Percentiles rank a stretch among this genome's conserved stretches.
Conservation (phyloP, 2,113 vertebrate genomes). For the Burhinus bistriatus region DNA sequence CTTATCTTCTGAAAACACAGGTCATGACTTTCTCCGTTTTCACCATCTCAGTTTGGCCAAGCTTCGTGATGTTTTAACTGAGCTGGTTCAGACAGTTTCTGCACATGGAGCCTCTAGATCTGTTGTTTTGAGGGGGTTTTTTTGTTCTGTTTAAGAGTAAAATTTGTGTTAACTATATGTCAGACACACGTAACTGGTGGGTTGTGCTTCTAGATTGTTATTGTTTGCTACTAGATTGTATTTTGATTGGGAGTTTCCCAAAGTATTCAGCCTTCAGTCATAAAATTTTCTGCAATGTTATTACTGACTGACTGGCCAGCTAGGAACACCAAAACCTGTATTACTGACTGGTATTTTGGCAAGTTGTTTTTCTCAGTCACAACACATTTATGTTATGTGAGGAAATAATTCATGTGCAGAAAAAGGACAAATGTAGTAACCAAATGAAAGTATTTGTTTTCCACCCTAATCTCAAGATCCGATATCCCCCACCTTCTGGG, state of each 20-base stretch:
- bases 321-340: not conserved
- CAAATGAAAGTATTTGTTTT: not conserved
- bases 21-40: not conserved
- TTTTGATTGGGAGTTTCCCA: not conserved
- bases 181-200: rapidly evolving
- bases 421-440: not conserved
- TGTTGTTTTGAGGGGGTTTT: not conserved
- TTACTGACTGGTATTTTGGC: not conserved
- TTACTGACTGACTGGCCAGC: not conserved
- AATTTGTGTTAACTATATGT: not conserved
- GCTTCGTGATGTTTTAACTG: not conserved
- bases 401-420: not conserved
- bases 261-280: not conserved
- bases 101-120: not conserved
- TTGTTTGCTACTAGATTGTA: not conserved
- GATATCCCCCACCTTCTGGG: not conserved
- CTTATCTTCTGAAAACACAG: not conserved
- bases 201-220: not conserved
- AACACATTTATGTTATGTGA: rapidly evolving
- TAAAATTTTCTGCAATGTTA: not conserved
- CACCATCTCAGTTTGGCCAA: not conserved
- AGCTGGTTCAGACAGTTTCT: not conserved
- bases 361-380: not conserved
- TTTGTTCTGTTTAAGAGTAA: not conserved
- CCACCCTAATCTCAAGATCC: not conserved